Evolutionary conservation across 1,140 invertebrate genomes (phyloP).

Genomic region (Pogonognathellus flavescens): DNA sequence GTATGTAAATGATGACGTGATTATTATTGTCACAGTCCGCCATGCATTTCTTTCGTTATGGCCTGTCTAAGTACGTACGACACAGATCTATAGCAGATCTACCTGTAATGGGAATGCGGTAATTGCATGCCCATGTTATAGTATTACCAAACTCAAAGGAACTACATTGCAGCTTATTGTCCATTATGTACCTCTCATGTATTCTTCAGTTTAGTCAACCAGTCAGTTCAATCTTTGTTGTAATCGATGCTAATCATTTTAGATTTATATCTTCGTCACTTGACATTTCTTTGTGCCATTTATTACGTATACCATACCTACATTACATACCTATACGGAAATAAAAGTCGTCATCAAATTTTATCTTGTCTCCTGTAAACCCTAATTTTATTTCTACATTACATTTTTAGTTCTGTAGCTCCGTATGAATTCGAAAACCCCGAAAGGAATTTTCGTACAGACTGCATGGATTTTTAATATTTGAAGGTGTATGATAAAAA

Average conservation of each 20-base stretch:
- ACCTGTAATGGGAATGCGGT: not conserved
- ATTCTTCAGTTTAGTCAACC: not conserved
- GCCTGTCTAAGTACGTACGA: too few species aligned
- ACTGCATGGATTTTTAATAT: too few species aligned
- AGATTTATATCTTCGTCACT: not conserved
- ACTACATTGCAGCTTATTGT: too few species aligned
- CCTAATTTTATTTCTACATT: not conserved
- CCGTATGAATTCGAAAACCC: too few species aligned
- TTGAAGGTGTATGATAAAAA: too few species aligned
- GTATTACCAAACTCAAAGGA: too few species aligned
- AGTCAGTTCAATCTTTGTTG: not conserved
- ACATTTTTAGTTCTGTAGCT: too few species aligned
- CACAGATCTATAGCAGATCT: too few species aligned
- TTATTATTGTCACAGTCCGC: too few species aligned
- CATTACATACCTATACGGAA: not conserved
- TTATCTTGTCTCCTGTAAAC: not conserved
- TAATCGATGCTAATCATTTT: conserved; percentile 27
- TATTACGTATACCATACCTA: not conserved
- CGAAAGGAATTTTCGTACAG: too few species aligned
- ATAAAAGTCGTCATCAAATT: not conserved
- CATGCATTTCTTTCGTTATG: too few species aligned
- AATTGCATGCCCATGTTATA: not conserved
- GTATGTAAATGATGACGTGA: not conserved
- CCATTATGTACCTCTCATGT: not conserved
- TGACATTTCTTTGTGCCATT: conserved; percentile 28